Percentiles rank a stretch among this genome's conserved stretches.
Conservation (phyloP, 1,140 invertebrate genomes). For the Drosophila tristis region DNA sequence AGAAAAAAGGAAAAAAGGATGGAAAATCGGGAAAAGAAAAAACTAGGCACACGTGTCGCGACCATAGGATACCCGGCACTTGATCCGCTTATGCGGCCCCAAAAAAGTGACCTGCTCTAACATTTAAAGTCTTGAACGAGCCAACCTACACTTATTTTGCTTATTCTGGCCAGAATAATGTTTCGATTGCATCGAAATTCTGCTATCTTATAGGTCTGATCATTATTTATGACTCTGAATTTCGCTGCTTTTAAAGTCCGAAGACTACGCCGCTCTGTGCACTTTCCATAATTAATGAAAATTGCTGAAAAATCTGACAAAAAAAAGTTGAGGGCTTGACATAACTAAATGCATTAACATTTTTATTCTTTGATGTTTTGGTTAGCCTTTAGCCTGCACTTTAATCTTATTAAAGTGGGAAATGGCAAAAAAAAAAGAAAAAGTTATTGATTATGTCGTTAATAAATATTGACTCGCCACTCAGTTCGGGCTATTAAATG, state of each 20-base stretch:
- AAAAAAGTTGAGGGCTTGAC: conserved; percentile 14
- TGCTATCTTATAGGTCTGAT: too few relatives aligned
- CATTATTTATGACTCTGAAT: too few relatives aligned
- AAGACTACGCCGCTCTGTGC: too few relatives aligned
- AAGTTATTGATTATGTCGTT: conserved; percentile 73
- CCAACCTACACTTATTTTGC: too few relatives aligned
- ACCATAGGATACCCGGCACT: too few relatives aligned
- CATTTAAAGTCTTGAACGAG: too few relatives aligned
- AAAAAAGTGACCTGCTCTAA: too few relatives aligned
- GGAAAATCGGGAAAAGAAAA: conserved; percentile 11
- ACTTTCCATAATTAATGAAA: too few relatives aligned
- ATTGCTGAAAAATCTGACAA: conserved; percentile 10
- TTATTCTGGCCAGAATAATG: too few relatives aligned
- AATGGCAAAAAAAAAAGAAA: conserved; percentile 26
- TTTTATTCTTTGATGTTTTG: conserved; percentile 24
- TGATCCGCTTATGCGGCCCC: too few relatives aligned
- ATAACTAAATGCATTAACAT: conserved; percentile 69
- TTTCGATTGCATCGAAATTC: too few relatives aligned
- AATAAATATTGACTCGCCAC: conserved; percentile 74
- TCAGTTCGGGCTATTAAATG: conserved; percentile 66
- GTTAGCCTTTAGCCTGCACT: conserved; percentile 30
- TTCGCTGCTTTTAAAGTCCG: too few relatives aligned
- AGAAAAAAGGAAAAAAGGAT: conserved; percentile 11
- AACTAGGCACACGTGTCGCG: neutral
- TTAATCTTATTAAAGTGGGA: conserved; percentile 63